Evolutionary conservation across 1,140 invertebrate species (phyloP).

Genomic region (Vanessa atalanta): DNA sequence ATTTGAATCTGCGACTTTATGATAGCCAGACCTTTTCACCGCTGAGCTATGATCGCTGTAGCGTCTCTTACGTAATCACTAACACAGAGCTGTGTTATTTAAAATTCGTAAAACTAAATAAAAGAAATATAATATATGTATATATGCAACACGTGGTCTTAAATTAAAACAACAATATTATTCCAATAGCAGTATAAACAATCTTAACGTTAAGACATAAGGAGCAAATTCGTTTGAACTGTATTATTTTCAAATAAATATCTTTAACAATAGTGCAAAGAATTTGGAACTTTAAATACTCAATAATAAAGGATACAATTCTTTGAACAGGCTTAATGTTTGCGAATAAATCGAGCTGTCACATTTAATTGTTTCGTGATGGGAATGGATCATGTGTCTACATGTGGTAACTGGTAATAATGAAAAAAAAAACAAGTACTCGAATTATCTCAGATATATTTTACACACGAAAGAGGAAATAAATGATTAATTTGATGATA

Average conservation of each 20-base stretch:
- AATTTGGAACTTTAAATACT: not conserved
- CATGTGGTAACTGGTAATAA: not conserved
- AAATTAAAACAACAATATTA: constrained; percentile 3
- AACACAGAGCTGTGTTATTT: not conserved
- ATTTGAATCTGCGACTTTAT: not conserved
- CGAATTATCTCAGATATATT: not conserved
- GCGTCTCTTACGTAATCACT: not conserved
- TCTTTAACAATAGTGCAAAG: not conserved
- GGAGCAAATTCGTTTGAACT: not conserved
- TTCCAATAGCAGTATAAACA: not conserved
- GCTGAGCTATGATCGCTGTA: not conserved
- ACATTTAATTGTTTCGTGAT: constrained; percentile 38
- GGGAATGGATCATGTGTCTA: constrained; percentile 25
- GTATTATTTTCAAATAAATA: not conserved
- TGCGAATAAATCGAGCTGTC: constrained; percentile 37
- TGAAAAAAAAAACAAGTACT: not conserved
- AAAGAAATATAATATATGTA: constrained; percentile 1
- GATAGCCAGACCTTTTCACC: too few relatives aligned
- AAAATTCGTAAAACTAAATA: constrained; percentile 5
- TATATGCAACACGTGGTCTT: constrained; percentile 6
- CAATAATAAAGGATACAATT: not conserved
- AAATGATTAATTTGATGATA: constrained; percentile 2
- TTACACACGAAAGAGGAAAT: not conserved
- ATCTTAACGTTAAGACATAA: not conserved
- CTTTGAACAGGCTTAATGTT: not conserved